Evolutionary conservation across 2,113 vertebrate species (phyloP).

Genomic region (Gymnogyps californianus): DNA sequence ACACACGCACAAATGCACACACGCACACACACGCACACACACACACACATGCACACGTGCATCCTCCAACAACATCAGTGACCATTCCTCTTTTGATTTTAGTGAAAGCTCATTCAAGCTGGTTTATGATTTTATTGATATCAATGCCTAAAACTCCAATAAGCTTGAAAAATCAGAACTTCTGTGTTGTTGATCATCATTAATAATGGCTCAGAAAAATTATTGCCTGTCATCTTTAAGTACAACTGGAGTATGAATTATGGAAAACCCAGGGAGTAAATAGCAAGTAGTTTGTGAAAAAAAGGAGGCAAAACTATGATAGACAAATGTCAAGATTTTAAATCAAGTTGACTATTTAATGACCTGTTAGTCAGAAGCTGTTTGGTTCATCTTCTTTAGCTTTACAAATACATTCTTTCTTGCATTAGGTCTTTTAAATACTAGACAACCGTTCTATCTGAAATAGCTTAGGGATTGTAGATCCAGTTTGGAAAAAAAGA

Average conservation of each 20-base stretch:
- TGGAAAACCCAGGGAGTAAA: neutral
- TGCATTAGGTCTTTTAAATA: neutral
- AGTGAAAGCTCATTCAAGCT: neutral
- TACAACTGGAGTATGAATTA: neutral
- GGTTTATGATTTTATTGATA: neutral
- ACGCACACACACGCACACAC: neutral
- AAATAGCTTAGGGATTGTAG: neutral
- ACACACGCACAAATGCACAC: rapidly evolving
- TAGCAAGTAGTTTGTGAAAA: neutral
- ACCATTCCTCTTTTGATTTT: neutral
- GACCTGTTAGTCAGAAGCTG: neutral
- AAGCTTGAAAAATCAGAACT: neutral
- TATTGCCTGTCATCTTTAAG: neutral
- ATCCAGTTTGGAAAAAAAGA: neutral
- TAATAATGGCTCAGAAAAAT: neutral
- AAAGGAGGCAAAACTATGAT: neutral
- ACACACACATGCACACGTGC: too few relatives aligned
- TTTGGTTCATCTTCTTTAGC: neutral
- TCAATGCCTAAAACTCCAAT: neutral
- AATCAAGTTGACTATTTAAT: neutral
- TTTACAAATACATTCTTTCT: neutral
- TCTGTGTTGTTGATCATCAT: neutral
- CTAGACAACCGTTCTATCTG: neutral
- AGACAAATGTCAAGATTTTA: neutral
- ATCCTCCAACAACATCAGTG: neutral